Evolutionary conservation across 23 tunicate genomes (phyloP), one percentile per base, ranked within the genome.

Genomic region (Diplosoma virens): DNA sequence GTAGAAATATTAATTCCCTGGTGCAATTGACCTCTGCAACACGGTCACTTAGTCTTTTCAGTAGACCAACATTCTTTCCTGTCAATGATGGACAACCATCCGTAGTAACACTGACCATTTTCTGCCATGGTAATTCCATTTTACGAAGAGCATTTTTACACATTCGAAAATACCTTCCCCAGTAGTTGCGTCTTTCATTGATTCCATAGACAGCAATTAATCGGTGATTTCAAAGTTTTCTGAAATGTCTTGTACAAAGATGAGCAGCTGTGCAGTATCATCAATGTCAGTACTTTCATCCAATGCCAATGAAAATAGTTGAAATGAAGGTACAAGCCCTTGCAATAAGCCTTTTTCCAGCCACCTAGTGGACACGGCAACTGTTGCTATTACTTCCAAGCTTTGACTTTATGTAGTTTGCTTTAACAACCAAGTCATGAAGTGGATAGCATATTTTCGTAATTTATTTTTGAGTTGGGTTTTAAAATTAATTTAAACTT

Each of bases 31-130:
- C 78, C 83, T 84, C 90, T 68, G 83, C 78, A 67, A 84, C 90
- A 67, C 78, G 78, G 59, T 84, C 90, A 73, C 72, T 34, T 33
- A 82, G 80, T 82, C 87, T 37, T 41, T 74, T 82, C 80, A 78
- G 77, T 67, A 84, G 71, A 78, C 90, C 90, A 84, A 78, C 90
- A 25, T 84, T 76, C 81, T 83, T 83, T 75, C 82, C 82, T 75
- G 88, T 75, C 75, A 83, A 75, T 37, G 75, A 75, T 84, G 90
- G 90, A 84, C 84, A 78, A 78, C 84, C 90, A 84, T 84, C 84
- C 71, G 84, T 84, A 66, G 90, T 84, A 78, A 84, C 83, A 84
- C 90, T 78, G 68, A 53, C 90, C 83, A 84, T 27, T 66, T 78
- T 84, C 32, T 83, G 75, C 75, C 88, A 76, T 75, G 75, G 75